Evolutionary conservation across 2,888 invertebrate genomes (phyloP).

Genomic region (Drosophila colorata): DNA sequence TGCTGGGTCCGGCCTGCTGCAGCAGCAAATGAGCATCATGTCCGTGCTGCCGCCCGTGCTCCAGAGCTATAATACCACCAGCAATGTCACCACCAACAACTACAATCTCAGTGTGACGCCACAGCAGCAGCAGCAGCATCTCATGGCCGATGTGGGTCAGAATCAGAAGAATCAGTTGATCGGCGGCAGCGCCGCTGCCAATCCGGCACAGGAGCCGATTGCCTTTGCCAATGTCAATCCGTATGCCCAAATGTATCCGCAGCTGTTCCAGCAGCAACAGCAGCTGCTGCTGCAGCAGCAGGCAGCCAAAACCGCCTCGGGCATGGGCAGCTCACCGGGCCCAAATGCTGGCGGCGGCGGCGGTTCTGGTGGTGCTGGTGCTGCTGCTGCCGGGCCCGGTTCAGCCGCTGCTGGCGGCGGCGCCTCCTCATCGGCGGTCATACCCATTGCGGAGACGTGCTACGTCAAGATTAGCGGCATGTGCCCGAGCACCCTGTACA

Average conservation of each 20-base stretch:
- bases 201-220: slow-evolving; percentile 66
- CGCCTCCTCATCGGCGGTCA: neutral
- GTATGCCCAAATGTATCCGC: slow-evolving; percentile 82
- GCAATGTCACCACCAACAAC: slow-evolving; percentile 59
- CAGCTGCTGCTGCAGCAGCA: slow-evolving; percentile 53
- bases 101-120: slow-evolving; percentile 64
- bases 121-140: slow-evolving; percentile 25
- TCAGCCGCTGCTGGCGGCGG: neutral
- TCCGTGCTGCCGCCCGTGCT: slow-evolving; percentile 51
- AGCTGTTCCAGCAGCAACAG: slow-evolving; percentile 76
- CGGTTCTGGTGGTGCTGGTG: neutral
- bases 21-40: slow-evolving; percentile 38
- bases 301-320: slow-evolving; percentile 39
- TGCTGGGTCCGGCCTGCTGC: slow-evolving; percentile 17
- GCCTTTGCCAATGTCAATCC: slow-evolving; percentile 82
- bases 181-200: too few relatives aligned
- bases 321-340: slow-evolving; percentile 42
- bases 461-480: slow-evolving; percentile 91
- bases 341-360: neutral
- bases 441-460: slow-evolving; percentile 66
- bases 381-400: neutral
- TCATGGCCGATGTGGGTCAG: slow-evolving; percentile 9
- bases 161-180: slow-evolving; percentile 15
- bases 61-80: slow-evolving; percentile 66
- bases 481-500: slow-evolving; percentile 91